phyloP scores from a whole-genome alignment of 37 sponge, comb jelly and placozoan species.

The Agelas oroides region DNA sequence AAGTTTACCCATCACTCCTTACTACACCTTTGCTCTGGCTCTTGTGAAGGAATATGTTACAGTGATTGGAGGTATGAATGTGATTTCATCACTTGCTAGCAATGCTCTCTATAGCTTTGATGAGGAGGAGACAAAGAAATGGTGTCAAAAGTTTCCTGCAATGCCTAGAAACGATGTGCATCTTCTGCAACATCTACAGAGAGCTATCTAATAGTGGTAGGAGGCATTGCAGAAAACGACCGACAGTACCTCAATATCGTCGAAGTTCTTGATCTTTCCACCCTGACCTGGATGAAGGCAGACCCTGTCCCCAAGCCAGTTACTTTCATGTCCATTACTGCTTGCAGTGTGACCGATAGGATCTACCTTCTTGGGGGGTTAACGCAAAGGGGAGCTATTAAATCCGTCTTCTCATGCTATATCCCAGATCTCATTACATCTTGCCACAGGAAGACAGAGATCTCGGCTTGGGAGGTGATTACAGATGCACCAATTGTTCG shows the following conservation, averaged over 20 bases:
- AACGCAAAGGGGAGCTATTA: slow-evolving; percentile 9
- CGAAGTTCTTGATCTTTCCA: slow-evolving; percentile 18
- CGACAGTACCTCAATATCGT: not conserved
- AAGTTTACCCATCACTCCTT: slow-evolving; percentile 23
- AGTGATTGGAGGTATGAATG: slow-evolving; percentile 8
- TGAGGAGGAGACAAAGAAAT: slow-evolving; percentile 10
- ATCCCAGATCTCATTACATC: slow-evolving; percentile 13
- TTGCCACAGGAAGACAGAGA: not conserved
- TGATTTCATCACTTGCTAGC: not conserved
- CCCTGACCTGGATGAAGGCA: not conserved
- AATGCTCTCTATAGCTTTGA: not conserved
- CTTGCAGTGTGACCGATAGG: slow-evolving; percentile 5
- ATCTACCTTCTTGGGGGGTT: slow-evolving; percentile 41
- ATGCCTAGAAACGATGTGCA: slow-evolving; percentile 30
- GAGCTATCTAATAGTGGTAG: not conserved
- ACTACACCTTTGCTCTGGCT: slow-evolving; percentile 12
- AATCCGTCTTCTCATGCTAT: slow-evolving; percentile 19
- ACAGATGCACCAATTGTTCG: slow-evolving; percentile 6
- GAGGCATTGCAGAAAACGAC: slow-evolving; percentile 30
- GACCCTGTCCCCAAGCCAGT: slow-evolving; percentile 8
- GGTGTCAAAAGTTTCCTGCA: slow-evolving; percentile 15
- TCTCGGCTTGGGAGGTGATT: slow-evolving; percentile 19
- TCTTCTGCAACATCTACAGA: not conserved
- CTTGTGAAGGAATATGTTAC: not conserved
- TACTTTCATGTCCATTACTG: slow-evolving; percentile 30